Evolutionary conservation across 64 coral and sea anemone genomes (phyloP).

Genomic region (Trachythela sp.): DNA sequence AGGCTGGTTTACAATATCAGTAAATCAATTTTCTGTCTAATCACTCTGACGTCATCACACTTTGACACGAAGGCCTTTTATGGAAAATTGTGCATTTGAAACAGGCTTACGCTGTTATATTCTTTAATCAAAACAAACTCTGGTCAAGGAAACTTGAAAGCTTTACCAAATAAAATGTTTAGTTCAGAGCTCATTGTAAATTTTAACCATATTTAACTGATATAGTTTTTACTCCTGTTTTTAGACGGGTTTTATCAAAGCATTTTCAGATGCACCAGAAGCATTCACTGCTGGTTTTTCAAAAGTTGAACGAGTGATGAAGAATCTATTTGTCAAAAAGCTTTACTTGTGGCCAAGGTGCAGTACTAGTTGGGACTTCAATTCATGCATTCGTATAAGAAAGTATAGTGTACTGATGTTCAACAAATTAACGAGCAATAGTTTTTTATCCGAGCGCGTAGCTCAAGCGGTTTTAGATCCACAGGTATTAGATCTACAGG

Average conservation of each 20-base stretch:
- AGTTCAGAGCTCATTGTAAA: too few species aligned
- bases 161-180: background rate
- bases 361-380: background rate
- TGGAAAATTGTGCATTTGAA: too few species aligned
- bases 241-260: slow-evolving; percentile 86
- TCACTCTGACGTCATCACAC: too few species aligned
- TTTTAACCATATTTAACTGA: too few species aligned
- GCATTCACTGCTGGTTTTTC: slow-evolving; percentile 74
- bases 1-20: background rate
- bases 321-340: slow-evolving; percentile 88
- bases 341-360: slow-evolving; percentile 97
- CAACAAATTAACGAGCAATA: too few species aligned
- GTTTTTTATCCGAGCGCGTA: too few species aligned
- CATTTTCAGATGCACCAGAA: slow-evolving; percentile 79
- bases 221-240: slow-evolving; percentile 16
- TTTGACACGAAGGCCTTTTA: too few species aligned
- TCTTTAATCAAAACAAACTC: too few species aligned
- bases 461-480: too few species aligned
- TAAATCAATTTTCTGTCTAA: background rate
- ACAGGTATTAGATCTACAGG: too few species aligned
- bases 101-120: too few species aligned
- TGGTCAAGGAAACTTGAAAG: too few species aligned
- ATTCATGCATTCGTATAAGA: background rate
- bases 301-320: slow-evolving; percentile 97
- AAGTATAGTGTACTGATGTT: background rate